These are phyloP conservation scores for Tetrao urogallus DNA, from an alignment of 2,113 vertebrate genomes.

Conservation along the genomic window DNA sequence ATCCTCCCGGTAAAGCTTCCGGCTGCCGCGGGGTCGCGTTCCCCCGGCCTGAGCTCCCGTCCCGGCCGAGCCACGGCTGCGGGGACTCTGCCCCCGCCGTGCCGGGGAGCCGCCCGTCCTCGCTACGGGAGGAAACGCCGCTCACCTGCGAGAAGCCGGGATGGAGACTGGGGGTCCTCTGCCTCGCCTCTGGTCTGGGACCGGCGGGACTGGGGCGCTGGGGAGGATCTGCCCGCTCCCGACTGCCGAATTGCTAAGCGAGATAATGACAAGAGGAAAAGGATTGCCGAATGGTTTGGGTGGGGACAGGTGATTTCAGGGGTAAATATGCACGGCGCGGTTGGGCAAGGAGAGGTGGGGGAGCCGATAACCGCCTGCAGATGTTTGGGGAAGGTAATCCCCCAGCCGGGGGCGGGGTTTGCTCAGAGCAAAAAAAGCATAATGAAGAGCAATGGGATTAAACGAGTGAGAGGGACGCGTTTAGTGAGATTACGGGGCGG, in stretches of 20 bases:
- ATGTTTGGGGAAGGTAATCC: not conserved
- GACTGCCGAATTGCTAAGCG: not conserved
- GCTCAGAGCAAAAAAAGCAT: not conserved
- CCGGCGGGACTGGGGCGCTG: rapidly evolving
- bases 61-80: not conserved
- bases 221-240: not conserved
- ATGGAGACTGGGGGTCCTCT: too few relatives aligned
- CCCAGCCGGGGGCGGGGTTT: rapidly evolving
- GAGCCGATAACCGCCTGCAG: rapidly evolving
- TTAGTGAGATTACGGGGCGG: rapidly evolving
- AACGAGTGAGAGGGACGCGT: not conserved
- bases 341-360: not conserved
- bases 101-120: not conserved
- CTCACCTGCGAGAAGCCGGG: not conserved
- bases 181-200: not conserved
- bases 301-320: slow-evolving; percentile 7
- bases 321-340: not conserved
- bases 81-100: too few relatives aligned
- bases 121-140: not conserved
- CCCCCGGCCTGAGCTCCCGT: not conserved
- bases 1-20: not conserved
- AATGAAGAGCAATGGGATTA: not conserved
- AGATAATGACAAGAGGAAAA: not conserved
- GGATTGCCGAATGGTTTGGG: not conserved
- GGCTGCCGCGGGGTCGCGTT: too few relatives aligned